Evolutionary conservation across 2,888 invertebrate genomes (phyloP).

Genomic region (Anagyrus pseudococci): DNA sequence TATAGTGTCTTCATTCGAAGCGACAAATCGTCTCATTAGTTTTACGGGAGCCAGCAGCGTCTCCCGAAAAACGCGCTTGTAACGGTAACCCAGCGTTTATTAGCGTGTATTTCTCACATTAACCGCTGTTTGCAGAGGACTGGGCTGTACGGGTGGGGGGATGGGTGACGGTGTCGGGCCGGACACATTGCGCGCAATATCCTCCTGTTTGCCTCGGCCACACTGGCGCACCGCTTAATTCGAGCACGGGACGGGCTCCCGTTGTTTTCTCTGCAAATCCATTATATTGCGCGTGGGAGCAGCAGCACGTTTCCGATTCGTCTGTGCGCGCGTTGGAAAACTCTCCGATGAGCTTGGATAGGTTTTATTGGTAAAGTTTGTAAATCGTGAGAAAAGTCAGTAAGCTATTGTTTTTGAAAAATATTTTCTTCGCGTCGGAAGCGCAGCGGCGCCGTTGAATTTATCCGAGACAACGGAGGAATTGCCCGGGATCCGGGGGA

Average conservation of each 20-base stretch:
- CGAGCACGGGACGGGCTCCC: conserved; percentile 41
- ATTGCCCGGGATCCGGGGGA: no score
- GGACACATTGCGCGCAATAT: conserved; percentile 58
- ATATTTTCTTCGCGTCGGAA: no score
- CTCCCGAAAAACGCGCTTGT: neutral
- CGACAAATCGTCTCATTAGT: conserved; percentile 34
- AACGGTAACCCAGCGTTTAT: conserved; percentile 12
- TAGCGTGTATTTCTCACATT: conserved; percentile 60
- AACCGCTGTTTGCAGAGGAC: conserved; percentile 56
- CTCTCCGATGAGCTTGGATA: neutral
- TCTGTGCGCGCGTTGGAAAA: neutral
- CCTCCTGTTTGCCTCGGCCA: conserved; percentile 53
- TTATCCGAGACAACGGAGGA: no score
- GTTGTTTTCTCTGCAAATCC: conserved; percentile 51
- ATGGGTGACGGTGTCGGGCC: conserved; percentile 38
- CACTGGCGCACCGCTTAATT: conserved; percentile 49
- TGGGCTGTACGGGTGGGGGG: conserved; percentile 31
- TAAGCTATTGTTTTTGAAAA: no score
- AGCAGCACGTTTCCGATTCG: conserved; percentile 40
- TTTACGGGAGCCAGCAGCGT: neutral
- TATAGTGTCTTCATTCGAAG: conserved; percentile 32
- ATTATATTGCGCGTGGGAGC: conserved; percentile 42
- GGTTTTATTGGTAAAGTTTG: no score
- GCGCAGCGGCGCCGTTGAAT: no score
- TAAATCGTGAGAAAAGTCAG: no score